Evolutionary conservation across 1,140 invertebrate genomes (phyloP), one percentile per base, ranked within the genome.

Genomic region (Mactra quadrangularis): DNA sequence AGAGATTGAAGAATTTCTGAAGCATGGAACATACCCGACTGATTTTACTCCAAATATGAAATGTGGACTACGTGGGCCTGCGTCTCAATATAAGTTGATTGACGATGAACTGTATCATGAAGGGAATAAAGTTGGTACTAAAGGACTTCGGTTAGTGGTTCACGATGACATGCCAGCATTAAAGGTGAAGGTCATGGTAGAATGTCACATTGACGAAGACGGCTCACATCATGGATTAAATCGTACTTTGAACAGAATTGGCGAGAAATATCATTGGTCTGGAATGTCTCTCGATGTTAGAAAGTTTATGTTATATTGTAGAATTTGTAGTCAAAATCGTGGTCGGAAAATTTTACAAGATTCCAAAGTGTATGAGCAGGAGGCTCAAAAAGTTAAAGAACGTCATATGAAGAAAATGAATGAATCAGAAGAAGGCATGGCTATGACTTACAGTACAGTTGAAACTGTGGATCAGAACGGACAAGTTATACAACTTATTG

Each of bases 301-400:
- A 29, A 81, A 81, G 41, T 81, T 81, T 38, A 81, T 81, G 77
- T 31, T 71, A 53, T 47, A 81, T 11, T 81, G 77, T 71, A 81
- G 71, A 33, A 52, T 81, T 29, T 81, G 77, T 27, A 70, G 33
- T 35, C 38, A 60, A 35, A 13, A 50, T n/a, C n/a, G 74, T 3
- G 41, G 64, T 27, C 47, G 19, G 29, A 68, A 41, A 68, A 1
- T 22, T 0, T n/a, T 66, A 19, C 41, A 31, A 22, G 64, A 68
- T 68, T 25, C 11, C 13, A 68, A 50, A 33, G 15, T 47, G 19
- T 68, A 68, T 31, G 50, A 72, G 19, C 3, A 72, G 52, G 70
- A 72, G 35, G 70, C 50, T 0, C 70, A 72, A 57, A 19, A 55
- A 57, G 70, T 72, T 3, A 72, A 72, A 52, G 47, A 38, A 6